These are phyloP conservation scores for Vollenhovia emeryi DNA, from an alignment of 1,140 invertebrate species.

Conservation along the genomic window DNA sequence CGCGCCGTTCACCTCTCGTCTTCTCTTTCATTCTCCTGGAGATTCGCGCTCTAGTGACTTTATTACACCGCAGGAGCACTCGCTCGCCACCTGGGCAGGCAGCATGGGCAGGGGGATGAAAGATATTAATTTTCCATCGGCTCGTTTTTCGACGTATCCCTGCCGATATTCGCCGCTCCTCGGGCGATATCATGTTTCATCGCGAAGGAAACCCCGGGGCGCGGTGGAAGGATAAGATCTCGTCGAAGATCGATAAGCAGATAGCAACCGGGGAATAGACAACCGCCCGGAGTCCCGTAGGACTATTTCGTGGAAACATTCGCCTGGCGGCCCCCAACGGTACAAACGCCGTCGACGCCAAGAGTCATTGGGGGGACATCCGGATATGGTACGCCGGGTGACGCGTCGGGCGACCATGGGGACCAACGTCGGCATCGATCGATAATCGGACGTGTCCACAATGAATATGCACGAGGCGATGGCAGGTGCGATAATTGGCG, in stretches of 20 bases:
- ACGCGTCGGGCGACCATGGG: not conserved
- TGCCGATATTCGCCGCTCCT: not conserved
- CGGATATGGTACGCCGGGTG: not conserved
- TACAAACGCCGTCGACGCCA: not conserved
- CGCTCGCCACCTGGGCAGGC: conserved; percentile 4
- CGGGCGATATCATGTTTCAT: not conserved
- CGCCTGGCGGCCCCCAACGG: too few relatives aligned
- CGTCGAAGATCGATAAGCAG: not conserved
- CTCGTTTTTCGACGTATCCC: conserved; percentile 23
- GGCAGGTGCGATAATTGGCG: conserved; percentile 20
- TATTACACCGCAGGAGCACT: conserved; percentile 58
- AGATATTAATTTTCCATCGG: conserved; percentile 59
- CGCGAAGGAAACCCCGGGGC: not conserved
- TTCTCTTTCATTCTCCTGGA: conserved; percentile 59
- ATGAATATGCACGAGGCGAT: not conserved
- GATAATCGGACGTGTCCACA: conserved; percentile 11
- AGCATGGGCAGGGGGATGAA: not conserved
- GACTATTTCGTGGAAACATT: not conserved
- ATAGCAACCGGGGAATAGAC: not conserved
- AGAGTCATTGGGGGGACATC: not conserved
- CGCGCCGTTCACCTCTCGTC: conserved; percentile 23
- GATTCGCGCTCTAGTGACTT: conserved; percentile 68
- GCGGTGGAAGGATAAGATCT: not conserved
- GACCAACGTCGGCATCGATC: not conserved
- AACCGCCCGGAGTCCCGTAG: not conserved